A percentile compares a stretch with the other conserved stretches of the same genome.
Conservation (phyloP, 2,888 invertebrate genomes). For the Chrysomela aeneicollis region DNA sequence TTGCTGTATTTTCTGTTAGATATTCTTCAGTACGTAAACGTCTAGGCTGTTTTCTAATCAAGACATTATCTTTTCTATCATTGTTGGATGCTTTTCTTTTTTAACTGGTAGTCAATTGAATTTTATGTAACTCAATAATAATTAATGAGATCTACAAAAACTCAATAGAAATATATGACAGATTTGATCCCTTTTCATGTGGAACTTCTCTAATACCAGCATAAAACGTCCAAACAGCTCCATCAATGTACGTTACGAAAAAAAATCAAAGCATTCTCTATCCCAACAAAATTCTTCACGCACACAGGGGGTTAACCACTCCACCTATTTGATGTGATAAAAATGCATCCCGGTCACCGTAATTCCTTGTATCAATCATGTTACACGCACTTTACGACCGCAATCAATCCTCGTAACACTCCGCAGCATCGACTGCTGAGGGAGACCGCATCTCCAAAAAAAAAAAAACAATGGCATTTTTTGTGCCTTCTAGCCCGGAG, state of each 20-base stretch:
- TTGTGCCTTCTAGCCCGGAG: constrained; percentile 52
- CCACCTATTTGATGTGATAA: constrained; percentile 25
- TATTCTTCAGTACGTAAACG: no score
- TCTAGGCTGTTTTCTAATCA: no score
- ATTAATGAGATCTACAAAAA: no score
- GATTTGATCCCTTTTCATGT: no score
- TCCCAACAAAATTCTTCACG: not conserved
- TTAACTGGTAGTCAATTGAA: no score
- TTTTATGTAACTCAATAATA: no score
- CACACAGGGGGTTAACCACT: constrained; percentile 6
- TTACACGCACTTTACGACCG: constrained; percentile 40
- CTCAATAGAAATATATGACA: no score
- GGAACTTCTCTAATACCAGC: no score
- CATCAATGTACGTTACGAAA: not conserved
- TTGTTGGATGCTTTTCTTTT: no score
- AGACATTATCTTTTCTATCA: no score
- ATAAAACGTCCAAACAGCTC: not conserved
- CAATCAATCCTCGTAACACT: constrained; percentile 43
- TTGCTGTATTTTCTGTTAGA: no score
- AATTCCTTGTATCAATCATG: constrained; percentile 41
- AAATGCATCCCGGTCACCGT: constrained; percentile 36
- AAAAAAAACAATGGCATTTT: constrained; percentile 36
- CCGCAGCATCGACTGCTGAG: constrained; percentile 41
- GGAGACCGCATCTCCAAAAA: constrained; percentile 36
- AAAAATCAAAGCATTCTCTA: not conserved